Percentiles rank a stretch among this genome's conserved stretches.
Conservation (phyloP, 2,113 vertebrate species). For the Plecturocebus donacophilus region DNA sequence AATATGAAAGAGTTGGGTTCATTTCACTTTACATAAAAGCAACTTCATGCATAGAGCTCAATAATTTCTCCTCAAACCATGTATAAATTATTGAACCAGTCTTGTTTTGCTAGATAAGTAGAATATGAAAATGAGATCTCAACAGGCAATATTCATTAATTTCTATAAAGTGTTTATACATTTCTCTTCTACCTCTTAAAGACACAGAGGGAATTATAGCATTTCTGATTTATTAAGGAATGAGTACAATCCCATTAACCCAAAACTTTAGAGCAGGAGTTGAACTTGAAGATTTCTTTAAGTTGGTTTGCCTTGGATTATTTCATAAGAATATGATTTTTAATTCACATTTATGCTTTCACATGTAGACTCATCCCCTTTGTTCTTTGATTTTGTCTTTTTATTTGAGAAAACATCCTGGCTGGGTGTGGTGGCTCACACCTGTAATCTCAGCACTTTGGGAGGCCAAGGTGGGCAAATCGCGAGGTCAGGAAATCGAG, state of each 20-base stretch:
- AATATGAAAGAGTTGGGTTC: not conserved
- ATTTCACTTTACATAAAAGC: slow-evolving; percentile 5
- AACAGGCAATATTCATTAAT: not conserved
- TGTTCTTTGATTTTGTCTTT: not conserved
- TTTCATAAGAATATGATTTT: not conserved
- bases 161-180: not conserved
- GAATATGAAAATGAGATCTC: not conserved
- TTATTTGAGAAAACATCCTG: not conserved
- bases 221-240: slow-evolving; percentile 30
- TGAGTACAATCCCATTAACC: not conserved
- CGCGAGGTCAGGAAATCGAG: too few species aligned
- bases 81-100: slow-evolving; percentile 42
- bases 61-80: slow-evolving; percentile 1
- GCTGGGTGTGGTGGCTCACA: too few species aligned
- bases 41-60: not conserved
- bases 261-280: slow-evolving; percentile 31
- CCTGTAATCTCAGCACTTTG: too few species aligned
- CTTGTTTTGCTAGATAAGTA: slow-evolving; percentile 37
- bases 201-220: not conserved
- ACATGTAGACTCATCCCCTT: not conserved
- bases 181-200: slow-evolving; percentile 2
- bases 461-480: too few species aligned
- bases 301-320: not conserved
- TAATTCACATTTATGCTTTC: not conserved
- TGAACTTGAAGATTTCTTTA: slow-evolving; percentile 29